These are phyloP conservation scores for Tupaia tana DNA, from an alignment of 2,113 vertebrate genomes.

Conservation along the genomic window DNA sequence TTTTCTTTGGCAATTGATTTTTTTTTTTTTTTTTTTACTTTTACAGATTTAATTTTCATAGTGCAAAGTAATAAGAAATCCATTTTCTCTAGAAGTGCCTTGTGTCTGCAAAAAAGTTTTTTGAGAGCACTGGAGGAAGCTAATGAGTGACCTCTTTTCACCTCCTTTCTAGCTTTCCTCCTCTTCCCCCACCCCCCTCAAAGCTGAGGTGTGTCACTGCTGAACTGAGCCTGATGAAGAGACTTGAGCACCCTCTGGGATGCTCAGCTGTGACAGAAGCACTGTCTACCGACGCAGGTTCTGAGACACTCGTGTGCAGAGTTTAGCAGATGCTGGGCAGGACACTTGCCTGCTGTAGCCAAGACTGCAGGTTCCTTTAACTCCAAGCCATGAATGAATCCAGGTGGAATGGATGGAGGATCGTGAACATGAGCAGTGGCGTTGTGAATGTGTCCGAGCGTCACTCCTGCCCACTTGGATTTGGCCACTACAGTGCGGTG, in stretches of 20 bases:
- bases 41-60: slow-evolving; percentile 79
- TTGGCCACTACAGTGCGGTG: slow-evolving; percentile 91
- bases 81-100: slow-evolving; percentile 86
- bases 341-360: slow-evolving; percentile 74
- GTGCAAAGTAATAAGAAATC: slow-evolving; percentile 67
- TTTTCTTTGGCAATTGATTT: slow-evolving; percentile 71
- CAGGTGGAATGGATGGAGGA: slow-evolving; percentile 87
- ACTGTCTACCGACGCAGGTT: slow-evolving; percentile 77
- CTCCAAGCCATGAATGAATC: slow-evolving; percentile 95
- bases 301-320: slow-evolving; percentile 81
- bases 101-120: slow-evolving; percentile 85
- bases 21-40: slow-evolving; percentile 68
- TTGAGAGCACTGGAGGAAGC: slow-evolving; percentile 84
- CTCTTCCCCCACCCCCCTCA: slow-evolving; percentile 75
- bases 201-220: slow-evolving; percentile 86
- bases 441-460: slow-evolving; percentile 87
- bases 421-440: slow-evolving; percentile 90
- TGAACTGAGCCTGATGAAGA: slow-evolving; percentile 86
- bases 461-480: slow-evolving; percentile 96
- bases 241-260: slow-evolving; percentile 82
- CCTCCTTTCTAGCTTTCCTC: slow-evolving; percentile 76
- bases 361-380: slow-evolving; percentile 75
- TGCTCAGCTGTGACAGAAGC: slow-evolving; percentile 82
- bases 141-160: slow-evolving; percentile 86
- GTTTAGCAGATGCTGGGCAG: slow-evolving; percentile 81